Conservation (phyloP, 2,113 vertebrate species). For the Lucifuga dentata region DNA sequence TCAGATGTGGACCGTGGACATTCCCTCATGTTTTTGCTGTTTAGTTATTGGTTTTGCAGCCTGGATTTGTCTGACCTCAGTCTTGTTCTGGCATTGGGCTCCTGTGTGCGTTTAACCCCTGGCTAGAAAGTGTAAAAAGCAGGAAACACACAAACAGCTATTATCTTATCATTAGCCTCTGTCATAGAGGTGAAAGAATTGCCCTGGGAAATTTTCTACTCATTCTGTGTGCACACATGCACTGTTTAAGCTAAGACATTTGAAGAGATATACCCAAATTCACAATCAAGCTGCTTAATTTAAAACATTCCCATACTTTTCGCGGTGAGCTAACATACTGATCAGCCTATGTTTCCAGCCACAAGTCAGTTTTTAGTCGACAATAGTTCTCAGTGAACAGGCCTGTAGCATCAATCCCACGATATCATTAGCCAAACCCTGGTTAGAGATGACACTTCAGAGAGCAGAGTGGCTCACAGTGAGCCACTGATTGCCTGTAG, state of each 20-base stretch:
- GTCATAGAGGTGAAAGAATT: conserved; percentile 28
- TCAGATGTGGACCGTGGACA: neutral
- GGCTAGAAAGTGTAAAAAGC: conserved; percentile 20
- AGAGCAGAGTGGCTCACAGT: conserved; percentile 42
- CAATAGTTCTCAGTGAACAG: conserved; percentile 60
- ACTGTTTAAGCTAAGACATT: conserved; percentile 24
- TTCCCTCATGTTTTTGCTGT: too few species aligned
- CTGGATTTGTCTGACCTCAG: neutral
- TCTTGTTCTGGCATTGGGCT: conserved; percentile 21
- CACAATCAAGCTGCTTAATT: conserved; percentile 21
- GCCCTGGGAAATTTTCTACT: conserved; percentile 15
- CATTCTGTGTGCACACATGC: neutral
- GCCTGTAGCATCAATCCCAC: conserved; percentile 63
- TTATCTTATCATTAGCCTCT: conserved; percentile 51
- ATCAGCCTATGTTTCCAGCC: conserved; percentile 70
- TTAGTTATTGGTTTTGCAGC: conserved; percentile 19
- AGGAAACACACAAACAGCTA: conserved; percentile 34
- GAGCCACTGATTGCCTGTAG: conserved; percentile 52
- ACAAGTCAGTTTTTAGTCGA: conserved; percentile 61
- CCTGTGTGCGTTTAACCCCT: conserved; percentile 46
- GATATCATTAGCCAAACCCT: conserved; percentile 74
- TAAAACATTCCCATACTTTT: conserved; percentile 56
- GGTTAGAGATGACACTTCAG: conserved; percentile 74
- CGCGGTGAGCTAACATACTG: conserved; percentile 33
- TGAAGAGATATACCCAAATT: conserved; percentile 6